phyloP scores from a whole-genome alignment of 1,140 invertebrate species.

The Lordiphosa collinella region DNA sequence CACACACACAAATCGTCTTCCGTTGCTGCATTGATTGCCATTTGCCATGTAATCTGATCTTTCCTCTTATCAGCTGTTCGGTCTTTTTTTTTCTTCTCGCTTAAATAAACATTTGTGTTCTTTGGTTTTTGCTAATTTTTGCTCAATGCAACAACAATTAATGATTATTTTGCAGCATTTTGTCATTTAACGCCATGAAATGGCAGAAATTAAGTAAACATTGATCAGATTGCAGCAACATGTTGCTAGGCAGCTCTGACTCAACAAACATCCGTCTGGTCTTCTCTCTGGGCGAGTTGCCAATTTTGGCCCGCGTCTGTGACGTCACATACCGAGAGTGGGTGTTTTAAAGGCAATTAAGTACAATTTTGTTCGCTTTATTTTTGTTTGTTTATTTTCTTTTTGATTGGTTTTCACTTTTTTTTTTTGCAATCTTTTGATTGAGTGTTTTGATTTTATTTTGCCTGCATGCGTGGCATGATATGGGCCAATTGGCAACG shows the following conservation, averaged over 20 bases:
- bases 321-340: conserved; percentile 29
- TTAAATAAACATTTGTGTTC: conserved; percentile 1
- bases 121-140: conserved; percentile 15
- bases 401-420: conserved; percentile 28
- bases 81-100: not conserved
- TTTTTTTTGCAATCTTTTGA: conserved; percentile 32
- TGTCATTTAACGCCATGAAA: conserved; percentile 13
- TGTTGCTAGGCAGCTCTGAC: conserved; percentile 11
- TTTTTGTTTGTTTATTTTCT: conserved; percentile 19
- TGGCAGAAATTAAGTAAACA: not conserved
- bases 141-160: conserved; percentile 8
- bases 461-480: conserved; percentile 28
- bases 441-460: conserved; percentile 37
- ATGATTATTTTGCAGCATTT: conserved; percentile 21
- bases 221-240: conserved; percentile 7
- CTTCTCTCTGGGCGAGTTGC: conserved; percentile 23
- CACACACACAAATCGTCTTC: no score
- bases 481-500: conserved; percentile 41
- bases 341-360: conserved; percentile 21
- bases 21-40: no score
- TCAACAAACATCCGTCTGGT: conserved; percentile 5
- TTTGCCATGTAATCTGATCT: no score
- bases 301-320: conserved; percentile 18
- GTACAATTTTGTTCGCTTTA: conserved; percentile 2
- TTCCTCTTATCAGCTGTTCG: no score